Evolutionary conservation across 2,888 invertebrate species (phyloP).

Genomic region (Folsomia candida): DNA sequence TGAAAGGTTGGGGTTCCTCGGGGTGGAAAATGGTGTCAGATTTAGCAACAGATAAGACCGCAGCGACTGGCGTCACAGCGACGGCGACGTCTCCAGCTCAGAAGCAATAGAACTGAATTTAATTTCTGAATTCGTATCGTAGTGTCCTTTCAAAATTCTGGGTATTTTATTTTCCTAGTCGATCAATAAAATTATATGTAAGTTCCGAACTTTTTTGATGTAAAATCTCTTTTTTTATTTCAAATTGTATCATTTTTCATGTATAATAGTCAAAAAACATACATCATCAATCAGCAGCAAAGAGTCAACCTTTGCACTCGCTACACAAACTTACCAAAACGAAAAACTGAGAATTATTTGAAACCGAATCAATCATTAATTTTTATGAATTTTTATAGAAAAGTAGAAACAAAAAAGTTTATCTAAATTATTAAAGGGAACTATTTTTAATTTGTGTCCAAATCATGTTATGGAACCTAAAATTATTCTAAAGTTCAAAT

Average conservation of each 20-base stretch:
- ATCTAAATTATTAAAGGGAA: too few species aligned
- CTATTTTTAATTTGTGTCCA: too few species aligned
- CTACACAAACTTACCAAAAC: too few species aligned
- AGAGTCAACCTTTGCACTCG: too few species aligned
- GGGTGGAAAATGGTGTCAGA: constrained; percentile 39
- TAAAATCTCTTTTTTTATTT: constrained; percentile 7
- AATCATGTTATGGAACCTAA: too few species aligned
- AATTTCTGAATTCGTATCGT: not conserved
- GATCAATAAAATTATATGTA: not conserved
- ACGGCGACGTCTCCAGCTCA: not conserved
- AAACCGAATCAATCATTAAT: not conserved
- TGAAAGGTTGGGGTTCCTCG: constrained; percentile 14
- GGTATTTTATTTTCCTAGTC: too few species aligned
- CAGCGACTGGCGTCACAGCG: not conserved
- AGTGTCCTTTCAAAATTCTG: too few species aligned
- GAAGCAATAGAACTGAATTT: not conserved
- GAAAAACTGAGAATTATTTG: too few species aligned
- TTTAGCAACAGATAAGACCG: not conserved
- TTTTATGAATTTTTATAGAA: too few species aligned
- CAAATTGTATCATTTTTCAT: not conserved
- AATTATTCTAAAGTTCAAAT: too few species aligned
- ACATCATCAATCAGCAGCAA: not conserved
- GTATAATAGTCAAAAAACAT: not conserved
- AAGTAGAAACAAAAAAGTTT: too few species aligned
- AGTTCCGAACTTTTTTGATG: not conserved